Conservation (phyloP, 2,888 invertebrate species). For the Acronicta leporina region DNA sequence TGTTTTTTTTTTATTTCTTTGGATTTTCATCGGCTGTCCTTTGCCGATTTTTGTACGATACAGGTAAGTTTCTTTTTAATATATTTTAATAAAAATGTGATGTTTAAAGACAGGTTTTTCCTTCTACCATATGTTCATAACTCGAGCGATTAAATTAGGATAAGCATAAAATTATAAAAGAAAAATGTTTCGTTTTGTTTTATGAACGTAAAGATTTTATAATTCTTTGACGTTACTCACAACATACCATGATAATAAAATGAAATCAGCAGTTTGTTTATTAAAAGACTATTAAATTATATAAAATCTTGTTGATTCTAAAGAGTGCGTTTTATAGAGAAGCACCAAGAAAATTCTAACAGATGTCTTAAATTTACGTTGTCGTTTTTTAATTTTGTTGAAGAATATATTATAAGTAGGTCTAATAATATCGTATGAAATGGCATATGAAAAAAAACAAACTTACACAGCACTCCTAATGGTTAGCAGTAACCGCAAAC, state of each 20-base stretch:
- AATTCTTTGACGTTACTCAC: not conserved
- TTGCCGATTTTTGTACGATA: slow-evolving; percentile 38
- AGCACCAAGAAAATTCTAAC: too few species aligned
- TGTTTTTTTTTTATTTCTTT: slow-evolving; percentile 30
- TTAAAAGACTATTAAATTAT: too few species aligned
- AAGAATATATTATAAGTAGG: too few species aligned
- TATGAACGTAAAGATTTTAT: not conserved
- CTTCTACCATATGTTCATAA: not conserved
- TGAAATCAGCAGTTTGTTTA: too few species aligned
- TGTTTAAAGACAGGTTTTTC: not conserved
- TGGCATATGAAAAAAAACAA: too few species aligned
- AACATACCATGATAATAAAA: not conserved
- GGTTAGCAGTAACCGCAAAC: too few species aligned
- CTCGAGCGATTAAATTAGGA: not conserved
- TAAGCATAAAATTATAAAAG: not conserved
- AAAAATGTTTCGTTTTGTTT: not conserved
- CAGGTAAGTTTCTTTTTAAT: slow-evolving; percentile 45
- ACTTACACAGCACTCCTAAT: too few species aligned
- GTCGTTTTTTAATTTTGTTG: too few species aligned
- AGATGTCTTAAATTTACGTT: too few species aligned
- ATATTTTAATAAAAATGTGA: not conserved
- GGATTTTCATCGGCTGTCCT: slow-evolving; percentile 44
- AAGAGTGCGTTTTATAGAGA: too few species aligned
- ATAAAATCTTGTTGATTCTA: too few species aligned
- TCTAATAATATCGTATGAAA: too few species aligned